A percentile compares a stretch with the other conserved stretches of the same genome.
phyloP scores from a whole-genome alignment of 2,113 vertebrate genomes.

The Hydropotes inermis region DNA sequence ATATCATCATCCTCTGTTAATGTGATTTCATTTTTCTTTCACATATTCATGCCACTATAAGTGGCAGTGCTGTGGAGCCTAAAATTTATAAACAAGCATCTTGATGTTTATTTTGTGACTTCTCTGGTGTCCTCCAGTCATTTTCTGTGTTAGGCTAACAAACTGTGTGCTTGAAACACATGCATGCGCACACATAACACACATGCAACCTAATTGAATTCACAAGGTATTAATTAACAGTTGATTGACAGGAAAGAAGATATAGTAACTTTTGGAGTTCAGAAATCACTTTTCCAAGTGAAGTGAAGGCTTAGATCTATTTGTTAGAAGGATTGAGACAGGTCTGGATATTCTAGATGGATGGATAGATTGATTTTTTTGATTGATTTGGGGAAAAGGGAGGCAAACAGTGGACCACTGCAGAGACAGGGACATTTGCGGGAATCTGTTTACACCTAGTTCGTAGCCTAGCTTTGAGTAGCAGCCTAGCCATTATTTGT shows the following conservation, averaged over 20 bases:
- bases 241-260: neutral
- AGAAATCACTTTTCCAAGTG: slow-evolving; percentile 7
- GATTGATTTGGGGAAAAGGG: neutral
- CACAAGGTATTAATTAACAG: neutral
- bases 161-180: neutral
- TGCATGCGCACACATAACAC: neutral
- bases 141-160: slow-evolving; percentile 12
- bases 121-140: neutral
- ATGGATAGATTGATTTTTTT: neutral
- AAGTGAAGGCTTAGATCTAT: neutral
- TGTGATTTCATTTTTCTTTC: slow-evolving; percentile 18
- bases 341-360: neutral
- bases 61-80: neutral
- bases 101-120: slow-evolving; percentile 23
- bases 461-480: neutral
- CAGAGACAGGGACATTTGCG: neutral
- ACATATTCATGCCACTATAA: neutral
- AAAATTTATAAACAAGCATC: slow-evolving; percentile 34
- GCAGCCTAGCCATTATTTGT: neutral
- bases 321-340: neutral
- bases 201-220: slow-evolving; percentile 1
- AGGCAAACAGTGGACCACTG: neutral
- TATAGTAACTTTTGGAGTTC: slow-evolving; percentile 34
- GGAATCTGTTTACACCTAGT: neutral
- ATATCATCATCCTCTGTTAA: neutral